phyloP scores from a whole-genome alignment of 2,888 invertebrate genomes.

The Drosophila suboccidentalis region DNA sequence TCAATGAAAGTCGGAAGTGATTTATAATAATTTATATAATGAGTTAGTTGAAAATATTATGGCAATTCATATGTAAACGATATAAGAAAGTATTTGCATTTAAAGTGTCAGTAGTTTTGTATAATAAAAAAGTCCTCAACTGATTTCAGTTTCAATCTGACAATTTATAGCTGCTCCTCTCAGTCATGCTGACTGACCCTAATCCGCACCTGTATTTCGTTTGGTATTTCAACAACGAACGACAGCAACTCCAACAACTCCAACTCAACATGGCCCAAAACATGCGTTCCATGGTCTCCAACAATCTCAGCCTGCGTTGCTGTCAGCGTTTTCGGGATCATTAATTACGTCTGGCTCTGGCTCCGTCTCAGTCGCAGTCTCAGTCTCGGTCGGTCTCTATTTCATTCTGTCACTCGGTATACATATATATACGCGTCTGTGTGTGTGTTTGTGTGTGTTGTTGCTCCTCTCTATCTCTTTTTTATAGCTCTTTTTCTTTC shows the following conservation, averaged over 20 bases:
- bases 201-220: slow-evolving; percentile 77
- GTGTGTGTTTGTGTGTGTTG: neutral
- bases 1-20: neutral
- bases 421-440: neutral
- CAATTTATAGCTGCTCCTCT: slow-evolving; percentile 41
- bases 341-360: slow-evolving; percentile 70
- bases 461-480: neutral
- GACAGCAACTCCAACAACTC: slow-evolving; percentile 29
- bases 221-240: slow-evolving; percentile 36
- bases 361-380: slow-evolving; percentile 14
- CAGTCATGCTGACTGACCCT: slow-evolving; percentile 59
- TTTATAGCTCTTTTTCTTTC: neutral
- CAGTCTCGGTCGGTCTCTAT: slow-evolving; percentile 11
- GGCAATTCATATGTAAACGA: slow-evolving; percentile 31
- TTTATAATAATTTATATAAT: neutral
- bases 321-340: slow-evolving; percentile 81
- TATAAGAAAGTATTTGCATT: slow-evolving; percentile 10
- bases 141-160: slow-evolving; percentile 35
- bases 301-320: slow-evolving; percentile 38
- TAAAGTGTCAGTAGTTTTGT: slow-evolving; percentile 29
- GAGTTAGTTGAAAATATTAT: neutral
- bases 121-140: slow-evolving; percentile 18
- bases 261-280: slow-evolving; percentile 48
- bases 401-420: slow-evolving; percentile 24
- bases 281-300: slow-evolving; percentile 65